Percentiles rank a stretch among this genome's conserved stretches.
Conservation (phyloP, 2,113 vertebrate species). For the Ctenomys sociabilis region DNA sequence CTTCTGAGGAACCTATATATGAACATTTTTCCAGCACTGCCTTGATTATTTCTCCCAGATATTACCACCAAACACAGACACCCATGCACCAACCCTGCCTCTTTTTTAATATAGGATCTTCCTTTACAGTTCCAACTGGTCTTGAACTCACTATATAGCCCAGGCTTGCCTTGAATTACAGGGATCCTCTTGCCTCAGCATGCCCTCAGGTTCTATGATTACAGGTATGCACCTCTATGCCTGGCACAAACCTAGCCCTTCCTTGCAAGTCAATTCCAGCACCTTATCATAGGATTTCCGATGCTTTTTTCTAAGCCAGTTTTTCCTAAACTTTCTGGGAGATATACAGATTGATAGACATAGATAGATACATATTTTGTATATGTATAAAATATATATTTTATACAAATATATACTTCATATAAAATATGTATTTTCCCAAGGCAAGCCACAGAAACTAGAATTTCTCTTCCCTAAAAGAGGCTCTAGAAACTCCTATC, state of each 20-base stretch:
- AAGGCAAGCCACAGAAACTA: neutral
- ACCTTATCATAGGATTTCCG: neutral
- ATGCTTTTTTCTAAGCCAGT: neutral
- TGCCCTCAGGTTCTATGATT: neutral
- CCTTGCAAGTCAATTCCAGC: neutral
- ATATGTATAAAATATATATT: neutral
- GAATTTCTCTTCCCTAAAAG: neutral
- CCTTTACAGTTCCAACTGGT: neutral
- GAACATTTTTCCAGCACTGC: neutral
- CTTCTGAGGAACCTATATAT: neutral
- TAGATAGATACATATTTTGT: neutral
- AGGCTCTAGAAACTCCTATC: neutral
- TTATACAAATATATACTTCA: neutral
- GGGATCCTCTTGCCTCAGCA: neutral
- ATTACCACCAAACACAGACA: neutral
- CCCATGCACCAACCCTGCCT: neutral
- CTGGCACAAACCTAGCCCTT: neutral
- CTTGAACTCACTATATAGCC: neutral
- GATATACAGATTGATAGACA: neutral
- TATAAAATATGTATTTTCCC: neutral
- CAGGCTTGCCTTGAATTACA: neutral
- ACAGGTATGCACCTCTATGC: neutral
- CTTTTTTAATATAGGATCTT: neutral
- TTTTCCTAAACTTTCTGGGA: slow-evolving; percentile 20
- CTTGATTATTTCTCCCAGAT: neutral